Evolutionary conservation across 2,113 vertebrate genomes (phyloP).

Genomic region (Sprattus sprattus): DNA sequence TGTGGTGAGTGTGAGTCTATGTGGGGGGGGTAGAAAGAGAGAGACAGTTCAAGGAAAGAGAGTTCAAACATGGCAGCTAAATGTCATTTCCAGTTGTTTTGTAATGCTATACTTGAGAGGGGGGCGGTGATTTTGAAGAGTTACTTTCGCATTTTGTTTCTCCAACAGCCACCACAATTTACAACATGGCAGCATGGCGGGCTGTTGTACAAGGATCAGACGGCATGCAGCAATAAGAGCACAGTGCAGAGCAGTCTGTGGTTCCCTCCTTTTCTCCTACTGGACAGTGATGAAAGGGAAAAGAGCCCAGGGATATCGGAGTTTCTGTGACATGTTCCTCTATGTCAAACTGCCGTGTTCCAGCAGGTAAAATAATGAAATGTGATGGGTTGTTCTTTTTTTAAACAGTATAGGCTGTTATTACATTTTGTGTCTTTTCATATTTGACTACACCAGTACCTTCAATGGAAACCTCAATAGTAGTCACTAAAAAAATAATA

Average conservation of each 20-base stretch:
- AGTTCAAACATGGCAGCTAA: slow-evolving; percentile 20
- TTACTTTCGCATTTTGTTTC: slow-evolving; percentile 28
- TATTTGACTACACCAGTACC: not conserved
- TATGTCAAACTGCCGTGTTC: not conserved
- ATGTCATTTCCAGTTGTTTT: slow-evolving; percentile 37
- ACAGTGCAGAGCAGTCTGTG: slow-evolving; percentile 8
- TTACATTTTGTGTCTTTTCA: not conserved
- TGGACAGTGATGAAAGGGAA: not conserved
- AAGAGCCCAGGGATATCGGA: not conserved
- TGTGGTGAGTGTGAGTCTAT: not conserved
- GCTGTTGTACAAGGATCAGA: slow-evolving; percentile 44
- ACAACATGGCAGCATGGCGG: slow-evolving; percentile 32
- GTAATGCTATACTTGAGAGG: slow-evolving; percentile 35
- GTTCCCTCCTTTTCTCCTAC: not conserved
- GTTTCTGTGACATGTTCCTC: not conserved
- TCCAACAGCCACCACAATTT: slow-evolving; percentile 23
- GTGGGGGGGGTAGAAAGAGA: not conserved
- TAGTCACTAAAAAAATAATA: not conserved
- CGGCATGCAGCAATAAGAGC: slow-evolving; percentile 26
- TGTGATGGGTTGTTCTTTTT: not conserved
- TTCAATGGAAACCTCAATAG: not conserved
- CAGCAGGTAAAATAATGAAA: not conserved
- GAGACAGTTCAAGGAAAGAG: not conserved
- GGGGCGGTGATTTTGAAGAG: not conserved
- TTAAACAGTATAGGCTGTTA: not conserved